Conservation (phyloP, 2,113 vertebrate species). For the Entelurus aequoreus region DNA sequence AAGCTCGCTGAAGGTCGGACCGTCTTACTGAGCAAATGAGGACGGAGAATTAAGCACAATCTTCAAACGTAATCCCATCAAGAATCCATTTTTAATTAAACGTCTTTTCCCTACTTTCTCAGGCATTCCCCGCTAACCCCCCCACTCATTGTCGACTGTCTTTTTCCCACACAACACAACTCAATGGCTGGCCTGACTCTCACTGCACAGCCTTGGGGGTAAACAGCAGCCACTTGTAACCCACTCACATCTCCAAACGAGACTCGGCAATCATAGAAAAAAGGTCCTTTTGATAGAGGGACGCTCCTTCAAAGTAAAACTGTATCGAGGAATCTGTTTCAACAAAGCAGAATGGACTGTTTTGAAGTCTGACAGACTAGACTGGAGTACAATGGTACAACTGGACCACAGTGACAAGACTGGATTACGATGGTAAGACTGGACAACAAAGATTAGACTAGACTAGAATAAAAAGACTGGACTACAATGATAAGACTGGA, state of each 20-base stretch:
- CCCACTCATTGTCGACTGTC: background rate
- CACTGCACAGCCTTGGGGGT: constrained; percentile 52
- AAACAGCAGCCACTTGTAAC: constrained; percentile 35
- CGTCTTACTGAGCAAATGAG: background rate
- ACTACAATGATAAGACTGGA: too few relatives aligned
- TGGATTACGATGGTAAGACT: too few relatives aligned
- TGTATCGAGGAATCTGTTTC: constrained; percentile 55
- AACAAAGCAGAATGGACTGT: constrained; percentile 26
- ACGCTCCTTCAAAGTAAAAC: constrained; percentile 47
- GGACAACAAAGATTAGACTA: too few relatives aligned
- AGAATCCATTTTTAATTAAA: constrained; percentile 54
- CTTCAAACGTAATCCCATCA: constrained; percentile 48
- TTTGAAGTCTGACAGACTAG: constrained; percentile 3
- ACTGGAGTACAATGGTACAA: too few relatives aligned
- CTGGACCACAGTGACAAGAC: too few relatives aligned
- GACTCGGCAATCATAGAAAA: constrained; percentile 43
- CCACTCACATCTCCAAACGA: constrained; percentile 36
- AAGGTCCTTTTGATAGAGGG: constrained; percentile 21
- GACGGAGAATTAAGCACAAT: background rate
- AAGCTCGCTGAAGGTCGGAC: constrained; percentile 35
- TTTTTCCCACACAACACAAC: constrained; percentile 58
- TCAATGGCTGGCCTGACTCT: constrained; percentile 57
- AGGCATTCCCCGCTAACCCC: constrained; percentile 26
- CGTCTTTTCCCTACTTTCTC: constrained; percentile 37
- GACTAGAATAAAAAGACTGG: too few relatives aligned